phyloP scores from a whole-genome alignment of 1,140 invertebrate genomes.

The Drosophila lacertosa region DNA sequence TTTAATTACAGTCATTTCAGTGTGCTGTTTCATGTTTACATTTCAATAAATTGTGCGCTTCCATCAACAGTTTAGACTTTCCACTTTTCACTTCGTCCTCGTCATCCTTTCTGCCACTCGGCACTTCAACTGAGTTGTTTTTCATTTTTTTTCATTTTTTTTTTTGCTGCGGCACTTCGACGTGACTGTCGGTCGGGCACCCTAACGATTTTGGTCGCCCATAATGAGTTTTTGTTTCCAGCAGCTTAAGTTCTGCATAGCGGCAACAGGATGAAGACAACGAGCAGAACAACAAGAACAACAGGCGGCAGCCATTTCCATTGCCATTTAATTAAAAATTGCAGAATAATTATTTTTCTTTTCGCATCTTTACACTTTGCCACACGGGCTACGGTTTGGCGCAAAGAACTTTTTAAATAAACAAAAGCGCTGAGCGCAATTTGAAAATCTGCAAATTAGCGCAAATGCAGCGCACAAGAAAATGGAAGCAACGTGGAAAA shows the following conservation, averaged over 20 bases:
- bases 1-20: constrained; percentile 74
- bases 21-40: constrained; percentile 70
- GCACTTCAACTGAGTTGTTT: constrained; percentile 52
- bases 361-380: constrained; percentile 46
- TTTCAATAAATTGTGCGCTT: constrained; percentile 74
- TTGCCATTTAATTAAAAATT: constrained; percentile 83
- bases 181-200: constrained; percentile 18
- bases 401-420: constrained; percentile 68
- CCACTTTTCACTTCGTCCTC: constrained; percentile 15
- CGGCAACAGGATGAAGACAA: constrained; percentile 26
- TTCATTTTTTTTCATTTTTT: no score
- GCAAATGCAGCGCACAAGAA: constrained; percentile 64
- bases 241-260: constrained; percentile 70
- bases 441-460: constrained; percentile 81
- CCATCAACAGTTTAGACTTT: constrained; percentile 41
- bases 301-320: constrained; percentile 69
- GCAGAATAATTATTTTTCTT: constrained; percentile 82
- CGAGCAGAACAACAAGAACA: constrained; percentile 23
- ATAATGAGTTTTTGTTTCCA: constrained; percentile 81
- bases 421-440: constrained; percentile 67
- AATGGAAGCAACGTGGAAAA: constrained; percentile 17
- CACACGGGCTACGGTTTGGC: constrained; percentile 18
- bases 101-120: constrained; percentile 38
- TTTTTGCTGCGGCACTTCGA: constrained; percentile 25
- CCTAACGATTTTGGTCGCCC: constrained; percentile 75